phyloP scores from a whole-genome alignment of 2,113 vertebrate genomes.

The Cyprinodon variegatus region DNA sequence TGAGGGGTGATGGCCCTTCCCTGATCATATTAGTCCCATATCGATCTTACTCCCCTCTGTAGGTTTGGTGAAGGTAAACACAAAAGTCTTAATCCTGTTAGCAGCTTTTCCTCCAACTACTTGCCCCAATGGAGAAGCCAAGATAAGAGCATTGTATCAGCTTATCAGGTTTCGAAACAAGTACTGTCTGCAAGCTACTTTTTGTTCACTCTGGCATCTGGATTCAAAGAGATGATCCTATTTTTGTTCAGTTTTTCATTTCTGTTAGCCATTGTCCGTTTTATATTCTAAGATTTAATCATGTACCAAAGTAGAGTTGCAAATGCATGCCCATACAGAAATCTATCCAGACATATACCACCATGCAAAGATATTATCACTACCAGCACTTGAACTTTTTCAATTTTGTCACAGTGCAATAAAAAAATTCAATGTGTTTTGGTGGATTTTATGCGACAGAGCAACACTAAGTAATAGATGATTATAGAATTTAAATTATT shows the following conservation, averaged over 20 bases:
- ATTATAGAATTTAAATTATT: background rate
- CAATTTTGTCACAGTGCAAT: background rate
- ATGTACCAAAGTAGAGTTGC: background rate
- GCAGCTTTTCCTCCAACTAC: conserved; percentile 42
- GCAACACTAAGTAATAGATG: background rate
- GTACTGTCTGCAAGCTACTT: conserved; percentile 25
- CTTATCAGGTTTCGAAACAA: conserved; percentile 24
- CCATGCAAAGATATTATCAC: background rate
- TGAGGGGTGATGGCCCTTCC: conserved; percentile 51
- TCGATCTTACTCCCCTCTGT: conserved; percentile 61
- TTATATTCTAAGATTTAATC: conserved; percentile 15
- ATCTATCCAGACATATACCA: conserved; percentile 13
- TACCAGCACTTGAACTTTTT: background rate
- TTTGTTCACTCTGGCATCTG: conserved; percentile 1
- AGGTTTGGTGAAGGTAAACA: conserved; percentile 65
- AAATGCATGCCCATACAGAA: conserved; percentile 19
- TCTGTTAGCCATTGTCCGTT: conserved; percentile 26
- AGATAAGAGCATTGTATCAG: conserved; percentile 41
- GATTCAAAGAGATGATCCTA: conserved; percentile 5
- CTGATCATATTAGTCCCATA: conserved; percentile 74
- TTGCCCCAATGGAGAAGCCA: conserved; percentile 29
- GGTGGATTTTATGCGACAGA: background rate
- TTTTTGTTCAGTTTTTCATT: background rate
- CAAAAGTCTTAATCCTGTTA: conserved; percentile 64
- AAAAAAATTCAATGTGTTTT: background rate